phyloP scores from a whole-genome alignment of 1,140 invertebrate species.

The Drosophila gunungcola region DNA sequence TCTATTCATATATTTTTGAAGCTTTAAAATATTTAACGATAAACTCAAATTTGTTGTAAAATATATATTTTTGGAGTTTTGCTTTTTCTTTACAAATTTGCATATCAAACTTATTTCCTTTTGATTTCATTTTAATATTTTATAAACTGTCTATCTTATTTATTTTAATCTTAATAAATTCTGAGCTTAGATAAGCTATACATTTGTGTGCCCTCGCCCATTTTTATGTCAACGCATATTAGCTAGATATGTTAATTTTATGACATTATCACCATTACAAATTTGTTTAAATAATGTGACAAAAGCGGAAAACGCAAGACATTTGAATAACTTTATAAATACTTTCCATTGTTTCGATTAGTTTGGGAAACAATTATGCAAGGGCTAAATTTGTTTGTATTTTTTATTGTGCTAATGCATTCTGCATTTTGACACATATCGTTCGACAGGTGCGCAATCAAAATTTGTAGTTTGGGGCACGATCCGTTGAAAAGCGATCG shows the following conservation, averaged over 20 bases:
- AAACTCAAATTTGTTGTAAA: no score
- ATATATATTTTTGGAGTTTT: no score
- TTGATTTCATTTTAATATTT: not conserved
- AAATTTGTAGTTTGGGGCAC: conserved; percentile 33
- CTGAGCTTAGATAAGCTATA: not conserved
- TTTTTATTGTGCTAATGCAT: conserved; percentile 2
- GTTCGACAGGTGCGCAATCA: conserved; percentile 37
- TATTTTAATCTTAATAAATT: conserved; percentile 3
- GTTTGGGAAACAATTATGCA: conserved; percentile 32
- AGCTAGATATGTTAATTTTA: conserved; percentile 18
- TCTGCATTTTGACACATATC: conserved; percentile 39
- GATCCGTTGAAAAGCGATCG: conserved; percentile 28
- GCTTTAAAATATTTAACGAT: no score
- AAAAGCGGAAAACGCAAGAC: conserved; percentile 45
- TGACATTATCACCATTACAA: conserved; percentile 16
- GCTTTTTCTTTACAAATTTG: not conserved
- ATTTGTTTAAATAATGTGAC: conserved; percentile 43
- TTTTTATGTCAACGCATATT: conserved; percentile 7
- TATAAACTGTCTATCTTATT: not conserved
- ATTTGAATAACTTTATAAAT: conserved; percentile 32
- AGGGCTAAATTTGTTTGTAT: conserved; percentile 1
- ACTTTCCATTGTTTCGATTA: conserved; percentile 39
- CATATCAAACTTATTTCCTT: not conserved
- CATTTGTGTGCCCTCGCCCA: not conserved
- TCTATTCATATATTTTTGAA: no score